Conservation (phyloP, 1,140 invertebrate species). For the Dendroctonus ponderosae region DNA sequence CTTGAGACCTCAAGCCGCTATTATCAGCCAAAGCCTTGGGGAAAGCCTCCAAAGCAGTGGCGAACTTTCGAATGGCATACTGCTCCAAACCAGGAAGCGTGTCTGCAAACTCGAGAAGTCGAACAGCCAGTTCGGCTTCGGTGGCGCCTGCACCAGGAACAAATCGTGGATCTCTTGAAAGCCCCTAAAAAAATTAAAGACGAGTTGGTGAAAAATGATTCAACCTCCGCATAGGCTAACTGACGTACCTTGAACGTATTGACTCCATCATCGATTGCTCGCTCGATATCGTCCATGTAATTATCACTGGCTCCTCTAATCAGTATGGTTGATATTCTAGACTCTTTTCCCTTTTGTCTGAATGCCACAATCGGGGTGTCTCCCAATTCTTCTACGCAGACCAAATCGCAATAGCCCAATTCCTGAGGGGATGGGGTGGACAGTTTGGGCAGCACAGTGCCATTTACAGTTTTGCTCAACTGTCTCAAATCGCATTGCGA, state of each 20-base stretch:
- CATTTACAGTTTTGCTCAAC: slow-evolving; percentile 81
- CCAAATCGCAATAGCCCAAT: slow-evolving; percentile 87
- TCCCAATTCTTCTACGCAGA: slow-evolving; percentile 94
- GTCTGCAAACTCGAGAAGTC: slow-evolving; percentile 83
- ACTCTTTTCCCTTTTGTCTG: slow-evolving; percentile 75
- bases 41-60: slow-evolving; percentile 85
- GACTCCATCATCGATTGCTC: slow-evolving; percentile 97
- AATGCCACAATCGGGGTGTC: slow-evolving; percentile 94
- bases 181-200: slow-evolving; percentile 42
- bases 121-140: slow-evolving; percentile 91
- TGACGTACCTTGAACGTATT: slow-evolving; percentile 89
- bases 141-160: slow-evolving; percentile 92
- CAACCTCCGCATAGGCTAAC: not conserved
- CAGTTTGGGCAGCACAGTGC: slow-evolving; percentile 57
- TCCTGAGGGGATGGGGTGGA: slow-evolving; percentile 86
- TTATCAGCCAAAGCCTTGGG: slow-evolving; percentile 94
- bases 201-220: no score
- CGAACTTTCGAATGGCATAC: slow-evolving; percentile 95
- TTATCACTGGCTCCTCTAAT: slow-evolving; percentile 96
- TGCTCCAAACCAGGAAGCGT: slow-evolving; percentile 93
- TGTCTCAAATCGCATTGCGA: slow-evolving; percentile 97
- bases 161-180: slow-evolving; percentile 68
- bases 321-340: slow-evolving; percentile 88
- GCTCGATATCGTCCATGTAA: slow-evolving; percentile 98
- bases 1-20: slow-evolving; percentile 83